Evolutionary conservation across 2,797 vertebrate species (phyloP), one percentile per base, ranked within the genome.

Genomic region (Notamacropus eugenii): DNA sequence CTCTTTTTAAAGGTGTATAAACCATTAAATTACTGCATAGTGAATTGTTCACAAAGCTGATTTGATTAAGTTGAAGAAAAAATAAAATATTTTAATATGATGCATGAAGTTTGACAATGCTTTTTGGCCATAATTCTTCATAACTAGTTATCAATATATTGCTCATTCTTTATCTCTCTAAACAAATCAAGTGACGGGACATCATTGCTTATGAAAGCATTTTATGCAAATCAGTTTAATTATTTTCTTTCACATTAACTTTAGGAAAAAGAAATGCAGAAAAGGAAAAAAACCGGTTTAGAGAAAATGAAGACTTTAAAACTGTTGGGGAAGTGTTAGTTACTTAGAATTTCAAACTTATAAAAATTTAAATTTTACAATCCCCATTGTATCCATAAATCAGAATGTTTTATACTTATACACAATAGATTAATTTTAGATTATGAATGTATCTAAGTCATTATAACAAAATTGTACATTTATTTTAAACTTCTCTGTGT

Each of bases 41-140:
- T 95, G 56, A 96, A 94, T 62, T 56, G 12, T 93, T 93, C 97
- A 94, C 46, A 96, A 19, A 57, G 90, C 13, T 91, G 52, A 95
- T 91, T 94, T 96, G 59, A 97, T 96, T 94, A 94, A 94, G 54
- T 91, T 93, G 56, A 24, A 90, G 4, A 87, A 94, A 55, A 46
- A 31, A 96, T 96, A 95, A 97, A 97, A 93, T 54, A 94, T 82
- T 22, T 94, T 96, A 97, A 90, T 91, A 95, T 91, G 46, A 93
- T n/a, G 50, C 57, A 67, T 93, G 87, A 93, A 90, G 19, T 95
- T 95, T 95, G 31, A 93, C 40, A 58, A 93, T 92, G 95, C n/a
- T 97, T 96, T 94, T 96, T 90, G 96, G 50, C 11, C 40, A 94
- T 94, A 95, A 97, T 94, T 96, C 94, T 92, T 95, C 95, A 94